phyloP scores from a whole-genome alignment of 92 coral and sea anemone species.

The Parazoanthus darwini region DNA sequence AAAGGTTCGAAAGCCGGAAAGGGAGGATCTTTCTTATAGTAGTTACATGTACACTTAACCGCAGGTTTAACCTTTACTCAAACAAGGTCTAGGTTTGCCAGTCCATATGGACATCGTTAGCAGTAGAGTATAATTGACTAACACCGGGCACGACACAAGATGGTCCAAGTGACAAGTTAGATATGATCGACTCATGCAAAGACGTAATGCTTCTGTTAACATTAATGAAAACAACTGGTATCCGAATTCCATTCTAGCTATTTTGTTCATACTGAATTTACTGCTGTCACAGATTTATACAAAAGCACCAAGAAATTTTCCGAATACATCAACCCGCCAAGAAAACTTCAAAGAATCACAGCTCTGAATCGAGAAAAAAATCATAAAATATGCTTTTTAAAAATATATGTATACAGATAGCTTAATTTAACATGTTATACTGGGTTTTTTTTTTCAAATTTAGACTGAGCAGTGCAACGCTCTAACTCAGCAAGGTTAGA shows the following conservation, averaged over 20 bases:
- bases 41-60: conserved; percentile 1
- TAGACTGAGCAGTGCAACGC: no score
- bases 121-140: background rate
- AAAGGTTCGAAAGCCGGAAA: conserved; percentile 11
- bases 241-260: conserved; percentile 6
- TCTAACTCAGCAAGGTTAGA: no score
- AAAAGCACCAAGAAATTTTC: no score
- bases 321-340: background rate
- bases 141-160: background rate
- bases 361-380: no score
- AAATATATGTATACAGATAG: no score
- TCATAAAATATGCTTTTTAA: no score
- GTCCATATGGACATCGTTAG: conserved; percentile 38
- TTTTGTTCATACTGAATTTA: background rate
- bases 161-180: conserved; percentile 7
- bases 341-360: background rate
- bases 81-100: background rate
- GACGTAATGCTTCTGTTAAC: background rate
- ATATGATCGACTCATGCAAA: background rate
- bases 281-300: background rate
- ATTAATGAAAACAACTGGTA: no score
- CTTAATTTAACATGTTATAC: no score
- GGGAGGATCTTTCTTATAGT: background rate
- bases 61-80: background rate
- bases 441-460: no score